Conservation (phyloP, 2,888 invertebrate genomes). For the Mesorhabditis spiculigera region DNA sequence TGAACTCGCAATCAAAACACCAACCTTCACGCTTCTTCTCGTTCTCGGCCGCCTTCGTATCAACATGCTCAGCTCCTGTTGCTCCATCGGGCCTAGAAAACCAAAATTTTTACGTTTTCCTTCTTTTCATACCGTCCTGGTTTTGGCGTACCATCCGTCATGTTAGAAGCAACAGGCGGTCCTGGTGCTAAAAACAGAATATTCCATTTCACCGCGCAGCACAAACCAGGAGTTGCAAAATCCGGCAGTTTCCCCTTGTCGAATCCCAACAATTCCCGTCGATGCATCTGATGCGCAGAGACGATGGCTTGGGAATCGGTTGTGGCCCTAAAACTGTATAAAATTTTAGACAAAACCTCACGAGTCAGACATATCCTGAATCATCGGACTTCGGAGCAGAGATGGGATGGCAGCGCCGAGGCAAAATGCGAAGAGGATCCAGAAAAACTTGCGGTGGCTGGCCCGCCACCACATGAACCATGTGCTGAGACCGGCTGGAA, state of each 20-base stretch:
- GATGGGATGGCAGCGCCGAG: neutral
- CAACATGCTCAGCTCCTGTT: conserved; percentile 17
- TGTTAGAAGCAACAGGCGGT: no score
- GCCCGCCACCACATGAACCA: conserved; percentile 5
- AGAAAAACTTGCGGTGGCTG: conserved; percentile 6
- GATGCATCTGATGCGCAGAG: neutral
- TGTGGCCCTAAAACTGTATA: neutral
- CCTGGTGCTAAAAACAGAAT: no score
- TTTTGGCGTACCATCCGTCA: no score
- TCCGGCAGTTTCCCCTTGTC: neutral
- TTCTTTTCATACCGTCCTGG: no score
- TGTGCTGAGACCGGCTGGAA: neutral
- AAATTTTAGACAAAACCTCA: neutral
- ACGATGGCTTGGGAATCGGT: neutral
- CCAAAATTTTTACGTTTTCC: no score
- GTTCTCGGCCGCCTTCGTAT: conserved; percentile 29
- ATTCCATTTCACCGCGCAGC: no score
- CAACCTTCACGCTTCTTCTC: conserved; percentile 15
- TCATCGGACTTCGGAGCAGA: conserved; percentile 4
- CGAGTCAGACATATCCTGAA: neutral
- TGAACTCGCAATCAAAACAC: neutral
- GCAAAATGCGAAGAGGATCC: neutral
- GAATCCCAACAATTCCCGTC: neutral
- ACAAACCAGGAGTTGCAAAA: no score
- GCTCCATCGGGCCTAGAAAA: conserved; percentile 30